phyloP scores from a whole-genome alignment of 2,113 vertebrate genomes.

The Varanus komodoensis region DNA sequence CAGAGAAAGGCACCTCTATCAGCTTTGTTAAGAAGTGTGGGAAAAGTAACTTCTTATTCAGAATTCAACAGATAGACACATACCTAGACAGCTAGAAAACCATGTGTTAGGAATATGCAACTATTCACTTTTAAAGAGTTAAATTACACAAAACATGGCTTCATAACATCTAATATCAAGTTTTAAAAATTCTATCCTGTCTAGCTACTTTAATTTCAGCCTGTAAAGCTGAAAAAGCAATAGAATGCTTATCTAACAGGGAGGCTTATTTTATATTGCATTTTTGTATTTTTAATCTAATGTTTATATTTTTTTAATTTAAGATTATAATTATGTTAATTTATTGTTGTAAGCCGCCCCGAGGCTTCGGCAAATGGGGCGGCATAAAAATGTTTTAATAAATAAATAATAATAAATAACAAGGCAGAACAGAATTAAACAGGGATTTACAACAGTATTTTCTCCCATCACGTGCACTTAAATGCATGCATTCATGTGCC shows the following conservation, averaged over 20 bases:
- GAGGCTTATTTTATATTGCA: no score
- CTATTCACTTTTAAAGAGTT: neutral
- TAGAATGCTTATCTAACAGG: neutral
- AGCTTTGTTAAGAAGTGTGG: neutral
- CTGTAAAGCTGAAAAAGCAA: neutral
- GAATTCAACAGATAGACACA: neutral
- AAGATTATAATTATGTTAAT: no score
- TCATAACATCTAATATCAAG: neutral
- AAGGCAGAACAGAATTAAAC: neutral
- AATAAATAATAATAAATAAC: no score
- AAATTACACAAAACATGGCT: neutral
- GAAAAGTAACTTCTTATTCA: neutral
- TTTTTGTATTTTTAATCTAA: no score
- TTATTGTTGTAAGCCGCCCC: no score
- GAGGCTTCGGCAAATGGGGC: no score
- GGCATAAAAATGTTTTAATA: no score
- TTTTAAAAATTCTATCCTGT: neutral
- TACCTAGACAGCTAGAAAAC: neutral
- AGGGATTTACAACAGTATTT: neutral
- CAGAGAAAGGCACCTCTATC: neutral
- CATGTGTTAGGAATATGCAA: neutral
- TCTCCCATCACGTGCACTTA: neutral
- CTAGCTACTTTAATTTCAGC: neutral
- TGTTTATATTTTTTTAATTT: no score
- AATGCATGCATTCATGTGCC: neutral